Evolutionary conservation across 2,113 vertebrate species (phyloP).

Genomic region (Lucifuga dentata): DNA sequence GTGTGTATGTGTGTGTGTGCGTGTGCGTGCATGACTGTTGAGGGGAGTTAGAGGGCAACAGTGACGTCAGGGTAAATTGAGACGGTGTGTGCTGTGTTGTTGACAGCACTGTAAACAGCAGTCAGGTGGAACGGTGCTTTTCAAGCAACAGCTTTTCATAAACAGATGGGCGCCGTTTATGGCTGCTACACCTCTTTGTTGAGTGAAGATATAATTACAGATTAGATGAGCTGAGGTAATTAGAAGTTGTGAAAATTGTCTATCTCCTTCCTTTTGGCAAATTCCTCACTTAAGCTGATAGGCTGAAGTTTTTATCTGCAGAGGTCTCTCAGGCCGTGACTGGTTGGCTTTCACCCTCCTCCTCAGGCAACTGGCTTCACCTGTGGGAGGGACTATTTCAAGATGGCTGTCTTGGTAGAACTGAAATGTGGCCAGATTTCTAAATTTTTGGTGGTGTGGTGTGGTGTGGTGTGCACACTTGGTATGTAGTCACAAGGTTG

Average conservation of each 20-base stretch:
- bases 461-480: too few relatives aligned
- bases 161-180: conserved; percentile 77
- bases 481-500: too few relatives aligned
- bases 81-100: conserved; percentile 57
- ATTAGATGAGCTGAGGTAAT: conserved; percentile 66
- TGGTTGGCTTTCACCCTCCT: too few relatives aligned
- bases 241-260: conserved; percentile 58
- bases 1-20: conserved; percentile 14
- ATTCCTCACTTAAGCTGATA: conserved; percentile 19
- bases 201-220: conserved; percentile 75
- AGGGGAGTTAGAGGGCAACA: conserved; percentile 69
- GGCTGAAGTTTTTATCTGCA: conserved; percentile 25
- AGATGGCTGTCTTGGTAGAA: too few relatives aligned
- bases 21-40: conserved; percentile 29
- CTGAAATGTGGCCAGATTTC: too few relatives aligned
- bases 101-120: conserved; percentile 70
- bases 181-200: conserved; percentile 66
- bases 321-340: background rate
- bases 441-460: too few relatives aligned
- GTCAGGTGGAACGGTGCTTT: conserved; percentile 71
- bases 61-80: conserved; percentile 68
- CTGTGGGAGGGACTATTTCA: too few relatives aligned
- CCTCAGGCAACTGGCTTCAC: too few relatives aligned
- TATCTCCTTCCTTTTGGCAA: conserved; percentile 32
- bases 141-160: conserved; percentile 59